These are phyloP conservation scores for Hirundichthys speculiger DNA, from an alignment of 2,113 vertebrate genomes.

Conservation along the genomic window DNA sequence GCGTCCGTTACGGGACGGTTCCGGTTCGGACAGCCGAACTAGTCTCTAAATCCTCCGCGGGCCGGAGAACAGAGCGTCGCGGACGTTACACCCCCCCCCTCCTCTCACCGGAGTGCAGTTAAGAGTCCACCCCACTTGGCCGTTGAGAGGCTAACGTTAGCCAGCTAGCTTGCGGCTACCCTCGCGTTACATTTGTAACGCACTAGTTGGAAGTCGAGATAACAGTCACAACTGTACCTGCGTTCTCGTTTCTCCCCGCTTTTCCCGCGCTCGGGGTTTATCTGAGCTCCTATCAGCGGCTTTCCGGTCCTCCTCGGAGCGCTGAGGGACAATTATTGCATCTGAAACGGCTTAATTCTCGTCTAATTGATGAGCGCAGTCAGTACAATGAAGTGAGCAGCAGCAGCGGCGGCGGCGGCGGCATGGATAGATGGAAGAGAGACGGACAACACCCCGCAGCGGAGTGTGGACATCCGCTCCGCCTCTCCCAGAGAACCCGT, in stretches of 20 bases:
- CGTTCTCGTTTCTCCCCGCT: not conserved
- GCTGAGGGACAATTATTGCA: not conserved
- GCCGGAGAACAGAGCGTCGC: too few species aligned
- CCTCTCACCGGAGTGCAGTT: constrained; percentile 31
- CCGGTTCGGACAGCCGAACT: too few species aligned
- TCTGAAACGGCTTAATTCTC: constrained; percentile 38
- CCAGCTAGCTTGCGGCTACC: constrained; percentile 66
- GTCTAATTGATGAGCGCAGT: constrained; percentile 61
- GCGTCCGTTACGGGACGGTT: not conserved
- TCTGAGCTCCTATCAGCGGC: constrained; percentile 9
- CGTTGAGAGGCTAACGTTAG: constrained; percentile 71
- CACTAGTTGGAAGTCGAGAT: constrained; percentile 67
- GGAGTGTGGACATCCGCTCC: constrained; percentile 72
- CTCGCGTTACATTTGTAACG: constrained; percentile 73
- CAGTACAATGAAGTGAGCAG: constrained; percentile 68
- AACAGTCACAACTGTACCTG: constrained; percentile 71
- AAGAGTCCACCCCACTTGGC: constrained; percentile 45
- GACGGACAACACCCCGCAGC: constrained; percentile 67
- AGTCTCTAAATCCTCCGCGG: too few species aligned
- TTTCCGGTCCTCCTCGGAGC: constrained; percentile 5
- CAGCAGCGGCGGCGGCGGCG: not conserved
- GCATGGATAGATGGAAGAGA: constrained; percentile 59
- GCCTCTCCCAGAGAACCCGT: constrained; percentile 62
- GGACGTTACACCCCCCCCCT: not conserved
- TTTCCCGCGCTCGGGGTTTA: constrained; percentile 52